phyloP scores from a whole-genome alignment of 2,888 invertebrate species.

The Galerucella calmariensis region DNA sequence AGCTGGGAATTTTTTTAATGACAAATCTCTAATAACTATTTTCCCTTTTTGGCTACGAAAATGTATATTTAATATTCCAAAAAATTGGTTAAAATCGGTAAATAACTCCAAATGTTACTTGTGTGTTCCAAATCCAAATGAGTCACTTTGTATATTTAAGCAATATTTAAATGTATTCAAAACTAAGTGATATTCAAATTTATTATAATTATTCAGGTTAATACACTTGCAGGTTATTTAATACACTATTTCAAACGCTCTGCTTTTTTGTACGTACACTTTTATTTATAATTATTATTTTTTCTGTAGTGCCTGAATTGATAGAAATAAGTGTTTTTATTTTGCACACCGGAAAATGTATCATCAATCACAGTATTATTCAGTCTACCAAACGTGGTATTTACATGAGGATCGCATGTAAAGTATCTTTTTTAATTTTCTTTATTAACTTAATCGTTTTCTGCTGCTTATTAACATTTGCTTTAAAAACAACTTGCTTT shows the following conservation, averaged over 20 bases:
- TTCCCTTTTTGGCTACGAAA: no score
- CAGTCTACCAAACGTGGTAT: constrained; percentile 8
- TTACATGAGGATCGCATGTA: constrained; percentile 32
- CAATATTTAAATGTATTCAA: neutral
- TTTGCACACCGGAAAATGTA: constrained; percentile 8
- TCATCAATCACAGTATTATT: neutral
- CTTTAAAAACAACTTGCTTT: neutral
- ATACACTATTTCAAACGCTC: neutral
- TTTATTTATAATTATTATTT: constrained; percentile 16
- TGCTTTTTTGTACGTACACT: neutral
- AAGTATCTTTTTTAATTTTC: constrained; percentile 24
- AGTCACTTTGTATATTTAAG: neutral
- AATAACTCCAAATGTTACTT: no score
- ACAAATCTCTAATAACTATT: no score
- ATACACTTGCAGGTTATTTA: neutral
- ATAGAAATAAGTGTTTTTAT: constrained; percentile 5
- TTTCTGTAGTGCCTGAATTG: constrained; percentile 24
- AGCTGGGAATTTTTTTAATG: no score
- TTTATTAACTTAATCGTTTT: neutral
- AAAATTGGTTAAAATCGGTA: no score
- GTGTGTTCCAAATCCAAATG: no score
- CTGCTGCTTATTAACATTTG: neutral
- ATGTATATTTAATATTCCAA: no score
- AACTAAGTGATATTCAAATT: constrained; percentile 9
- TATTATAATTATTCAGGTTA: constrained; percentile 1